Evolutionary conservation across 2,113 vertebrate genomes (phyloP).

Genomic region (Aptenodytes patagonicus): DNA sequence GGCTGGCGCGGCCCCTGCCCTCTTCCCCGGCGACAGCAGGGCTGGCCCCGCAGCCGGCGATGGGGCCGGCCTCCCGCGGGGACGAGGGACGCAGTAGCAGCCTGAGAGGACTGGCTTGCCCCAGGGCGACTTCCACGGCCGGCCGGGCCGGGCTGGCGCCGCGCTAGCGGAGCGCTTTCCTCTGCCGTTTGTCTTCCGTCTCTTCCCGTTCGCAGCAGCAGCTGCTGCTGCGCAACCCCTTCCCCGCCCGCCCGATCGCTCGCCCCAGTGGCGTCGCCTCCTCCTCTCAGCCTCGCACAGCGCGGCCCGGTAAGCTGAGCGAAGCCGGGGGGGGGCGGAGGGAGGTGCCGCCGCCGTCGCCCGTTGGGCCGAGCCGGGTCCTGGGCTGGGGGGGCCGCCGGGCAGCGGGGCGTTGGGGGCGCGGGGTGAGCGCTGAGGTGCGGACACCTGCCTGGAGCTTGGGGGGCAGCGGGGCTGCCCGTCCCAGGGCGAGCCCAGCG

Average conservation of each 20-base stretch:
- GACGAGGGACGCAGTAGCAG: neutral
- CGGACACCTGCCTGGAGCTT: neutral
- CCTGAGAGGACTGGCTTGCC: too few relatives aligned
- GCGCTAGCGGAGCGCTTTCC: conserved; percentile 46
- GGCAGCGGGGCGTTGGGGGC: neutral
- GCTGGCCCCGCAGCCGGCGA: too few relatives aligned
- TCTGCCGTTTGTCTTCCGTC: conserved; percentile 67
- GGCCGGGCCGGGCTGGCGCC: neutral
- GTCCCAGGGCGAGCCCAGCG: neutral
- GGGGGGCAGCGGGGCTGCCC: neutral
- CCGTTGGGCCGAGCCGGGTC: too few relatives aligned
- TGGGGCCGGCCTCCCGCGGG: neutral
- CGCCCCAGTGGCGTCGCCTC: neutral
- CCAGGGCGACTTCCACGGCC: neutral
- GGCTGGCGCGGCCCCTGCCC: neutral
- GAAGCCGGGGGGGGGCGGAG: too few relatives aligned
- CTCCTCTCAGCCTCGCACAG: too few relatives aligned
- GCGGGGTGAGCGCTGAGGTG: neutral
- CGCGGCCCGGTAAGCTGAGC: too few relatives aligned
- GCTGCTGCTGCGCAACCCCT: neutral
- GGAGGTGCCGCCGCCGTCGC: too few relatives aligned
- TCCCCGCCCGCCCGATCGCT: neutral
- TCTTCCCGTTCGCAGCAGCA: conserved; percentile 66
- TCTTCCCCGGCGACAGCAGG: rapidly evolving
- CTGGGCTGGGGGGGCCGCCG: neutral